Conservation (phyloP, 2,113 vertebrate genomes). For the Nyctereutes procyonoides region DNA sequence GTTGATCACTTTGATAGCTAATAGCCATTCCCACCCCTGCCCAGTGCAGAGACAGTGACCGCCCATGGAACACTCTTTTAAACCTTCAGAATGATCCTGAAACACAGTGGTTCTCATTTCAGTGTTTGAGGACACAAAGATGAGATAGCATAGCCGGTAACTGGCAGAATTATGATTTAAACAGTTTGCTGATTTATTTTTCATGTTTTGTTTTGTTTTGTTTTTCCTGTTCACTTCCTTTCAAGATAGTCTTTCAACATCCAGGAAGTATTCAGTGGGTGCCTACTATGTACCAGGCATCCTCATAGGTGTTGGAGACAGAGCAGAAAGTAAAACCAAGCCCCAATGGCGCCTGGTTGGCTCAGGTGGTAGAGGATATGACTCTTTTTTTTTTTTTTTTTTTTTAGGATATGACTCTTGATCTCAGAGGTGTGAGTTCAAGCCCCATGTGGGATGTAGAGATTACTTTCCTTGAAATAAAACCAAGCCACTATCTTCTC, state of each 20-base stretch:
- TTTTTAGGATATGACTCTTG: neutral
- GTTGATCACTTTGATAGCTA: neutral
- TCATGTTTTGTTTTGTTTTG: neutral
- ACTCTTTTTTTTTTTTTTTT: too few species aligned
- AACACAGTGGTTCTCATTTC: neutral
- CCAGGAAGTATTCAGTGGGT: neutral
- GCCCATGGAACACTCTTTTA: too few species aligned
- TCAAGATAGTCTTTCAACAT: neutral
- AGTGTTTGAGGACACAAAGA: neutral
- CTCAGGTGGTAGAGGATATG: neutral
- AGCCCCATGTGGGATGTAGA: neutral
- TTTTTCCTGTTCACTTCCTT: neutral
- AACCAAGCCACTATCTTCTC: neutral
- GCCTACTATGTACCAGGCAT: neutral
- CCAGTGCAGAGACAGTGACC: neutral
- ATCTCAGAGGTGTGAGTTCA: neutral
- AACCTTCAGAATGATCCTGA: neutral
- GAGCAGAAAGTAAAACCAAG: too few species aligned
- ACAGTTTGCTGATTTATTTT: neutral
- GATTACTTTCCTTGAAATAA: neutral
- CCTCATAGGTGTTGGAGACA: neutral
- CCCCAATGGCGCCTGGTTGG: neutral
- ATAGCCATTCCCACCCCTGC: neutral
- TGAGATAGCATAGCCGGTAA: neutral
- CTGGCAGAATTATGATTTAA: neutral